Conservation (phyloP, 2,888 invertebrate species). For the Eupithecia abbreviata region DNA sequence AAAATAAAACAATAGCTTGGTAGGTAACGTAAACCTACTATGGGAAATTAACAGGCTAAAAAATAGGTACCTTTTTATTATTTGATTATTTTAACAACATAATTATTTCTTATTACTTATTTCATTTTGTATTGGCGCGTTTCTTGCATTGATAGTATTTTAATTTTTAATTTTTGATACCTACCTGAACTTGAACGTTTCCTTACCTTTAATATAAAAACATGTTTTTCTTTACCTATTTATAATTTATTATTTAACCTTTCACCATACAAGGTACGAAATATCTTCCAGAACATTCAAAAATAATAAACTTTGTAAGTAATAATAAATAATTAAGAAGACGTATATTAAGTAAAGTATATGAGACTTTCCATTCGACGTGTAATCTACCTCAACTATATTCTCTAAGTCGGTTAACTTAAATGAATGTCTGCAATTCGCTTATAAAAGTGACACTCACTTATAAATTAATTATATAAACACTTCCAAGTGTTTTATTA, state of each 20-base stretch:
- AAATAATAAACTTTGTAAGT: neutral
- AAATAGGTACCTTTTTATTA: too few relatives aligned
- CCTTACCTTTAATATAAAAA: too few relatives aligned
- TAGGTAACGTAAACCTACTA: too few relatives aligned
- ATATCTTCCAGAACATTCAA: neutral
- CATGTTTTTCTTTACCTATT: too few relatives aligned
- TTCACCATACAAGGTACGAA: too few relatives aligned
- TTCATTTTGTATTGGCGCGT: too few relatives aligned
- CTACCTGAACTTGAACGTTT: too few relatives aligned
- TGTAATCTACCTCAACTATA: neutral
- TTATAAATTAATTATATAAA: slow-evolving; percentile 7
- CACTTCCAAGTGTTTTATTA: slow-evolving; percentile 5
- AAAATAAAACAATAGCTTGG: neutral
- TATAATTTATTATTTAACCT: too few relatives aligned
- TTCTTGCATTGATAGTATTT: too few relatives aligned
- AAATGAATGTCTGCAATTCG: neutral
- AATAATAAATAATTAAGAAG: neutral
- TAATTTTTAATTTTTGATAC: too few relatives aligned
- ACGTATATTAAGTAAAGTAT: neutral
- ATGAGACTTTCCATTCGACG: neutral
- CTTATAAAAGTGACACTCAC: neutral
- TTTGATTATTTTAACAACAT: too few relatives aligned
- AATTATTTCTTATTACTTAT: too few relatives aligned
- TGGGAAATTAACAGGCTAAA: neutral
- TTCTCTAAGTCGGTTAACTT: neutral